Conservation (phyloP, 2,888 invertebrate species). For the Epinotia ramella region DNA sequence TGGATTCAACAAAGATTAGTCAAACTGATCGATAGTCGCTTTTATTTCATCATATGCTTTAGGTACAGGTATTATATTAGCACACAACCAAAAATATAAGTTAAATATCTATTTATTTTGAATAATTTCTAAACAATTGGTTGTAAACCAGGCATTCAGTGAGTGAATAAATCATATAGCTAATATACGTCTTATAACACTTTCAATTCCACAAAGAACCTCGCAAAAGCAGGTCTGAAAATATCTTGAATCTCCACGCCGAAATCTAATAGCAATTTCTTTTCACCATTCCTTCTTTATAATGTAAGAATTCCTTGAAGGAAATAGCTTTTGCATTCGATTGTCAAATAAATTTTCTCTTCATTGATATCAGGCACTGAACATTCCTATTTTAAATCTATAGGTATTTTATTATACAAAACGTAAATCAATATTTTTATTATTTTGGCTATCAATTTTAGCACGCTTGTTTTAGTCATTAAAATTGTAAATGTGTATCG, state of each 20-base stretch:
- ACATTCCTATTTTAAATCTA: constrained; percentile 25
- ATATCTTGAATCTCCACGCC: constrained; percentile 40
- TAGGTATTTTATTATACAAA: background rate
- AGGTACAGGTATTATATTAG: no score
- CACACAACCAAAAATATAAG: no score
- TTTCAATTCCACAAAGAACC: constrained; percentile 29
- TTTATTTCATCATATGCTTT: no score
- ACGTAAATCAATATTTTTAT: background rate
- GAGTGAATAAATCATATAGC: constrained; percentile 10
- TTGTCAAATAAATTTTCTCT: constrained; percentile 46
- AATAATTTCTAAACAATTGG: no score
- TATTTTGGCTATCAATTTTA: background rate
- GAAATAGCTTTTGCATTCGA: constrained; percentile 46
- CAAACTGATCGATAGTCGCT: no score
- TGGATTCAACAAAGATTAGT: no score
- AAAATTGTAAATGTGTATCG: background rate
- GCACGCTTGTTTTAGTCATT: background rate
- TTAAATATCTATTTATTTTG: no score
- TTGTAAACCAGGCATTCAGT: no score
- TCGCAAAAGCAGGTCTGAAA: constrained; percentile 33
- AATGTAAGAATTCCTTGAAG: constrained; percentile 45
- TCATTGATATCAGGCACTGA: constrained; percentile 40
- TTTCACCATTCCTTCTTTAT: constrained; percentile 41
- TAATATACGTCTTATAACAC: constrained; percentile 19
- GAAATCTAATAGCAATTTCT: constrained; percentile 46